These are phyloP conservation scores for Peromyscus aztecus DNA, from an alignment of 2,797 vertebrate genomes.

Conservation along the genomic window DNA sequence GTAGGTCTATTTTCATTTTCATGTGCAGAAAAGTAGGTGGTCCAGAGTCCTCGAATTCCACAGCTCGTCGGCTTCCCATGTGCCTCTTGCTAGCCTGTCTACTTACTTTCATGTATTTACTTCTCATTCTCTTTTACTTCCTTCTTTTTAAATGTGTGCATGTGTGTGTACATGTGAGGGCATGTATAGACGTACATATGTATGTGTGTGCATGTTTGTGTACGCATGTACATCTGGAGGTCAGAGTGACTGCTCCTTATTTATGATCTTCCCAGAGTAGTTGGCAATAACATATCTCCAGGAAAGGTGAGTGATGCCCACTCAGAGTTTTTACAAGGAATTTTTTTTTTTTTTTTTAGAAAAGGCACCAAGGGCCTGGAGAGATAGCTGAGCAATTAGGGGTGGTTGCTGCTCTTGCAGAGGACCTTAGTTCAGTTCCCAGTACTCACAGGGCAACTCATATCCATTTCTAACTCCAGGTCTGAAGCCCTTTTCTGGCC, in stretches of 20 bases:
- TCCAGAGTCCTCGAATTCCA: not conserved
- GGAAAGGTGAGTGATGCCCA: not conserved
- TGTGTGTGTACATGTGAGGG: not conserved
- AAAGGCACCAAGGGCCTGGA: not conserved
- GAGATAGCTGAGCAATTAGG: not conserved
- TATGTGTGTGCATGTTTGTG: not conserved
- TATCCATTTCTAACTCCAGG: not conserved
- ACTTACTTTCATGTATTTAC: not conserved
- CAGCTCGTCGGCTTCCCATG: not conserved
- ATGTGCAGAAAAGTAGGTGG: not conserved
- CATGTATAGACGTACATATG: not conserved
- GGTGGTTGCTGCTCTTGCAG: not conserved
- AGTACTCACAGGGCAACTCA: not conserved
- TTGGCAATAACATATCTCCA: not conserved
- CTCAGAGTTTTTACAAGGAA: not conserved
- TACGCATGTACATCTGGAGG: not conserved
- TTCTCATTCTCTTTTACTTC: not conserved
- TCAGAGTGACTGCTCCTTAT: not conserved
- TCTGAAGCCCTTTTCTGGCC: not conserved
- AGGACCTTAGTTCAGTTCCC: not conserved
- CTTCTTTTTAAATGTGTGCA: not conserved
- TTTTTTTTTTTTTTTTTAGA: not conserved
- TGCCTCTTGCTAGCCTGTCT: not conserved
- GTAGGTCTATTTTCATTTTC: not conserved
- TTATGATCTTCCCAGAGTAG: not conserved